Evolutionary conservation across 2,797 vertebrate genomes (phyloP).

Genomic region (Heteromormyrus szaboi): DNA sequence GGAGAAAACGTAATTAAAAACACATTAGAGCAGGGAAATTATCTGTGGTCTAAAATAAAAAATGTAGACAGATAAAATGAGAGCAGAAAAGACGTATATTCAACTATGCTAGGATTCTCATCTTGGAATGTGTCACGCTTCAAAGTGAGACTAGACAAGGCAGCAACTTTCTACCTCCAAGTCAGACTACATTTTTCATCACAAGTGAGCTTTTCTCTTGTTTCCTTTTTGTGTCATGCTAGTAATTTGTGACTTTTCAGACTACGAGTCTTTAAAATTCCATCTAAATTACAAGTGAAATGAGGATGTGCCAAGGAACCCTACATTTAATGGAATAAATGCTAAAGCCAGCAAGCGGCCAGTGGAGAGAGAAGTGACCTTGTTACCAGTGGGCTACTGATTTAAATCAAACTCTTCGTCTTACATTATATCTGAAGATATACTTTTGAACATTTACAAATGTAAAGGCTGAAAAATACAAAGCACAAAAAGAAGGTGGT

Average conservation of each 20-base stretch:
- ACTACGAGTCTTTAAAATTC: not conserved
- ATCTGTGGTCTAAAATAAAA: not conserved
- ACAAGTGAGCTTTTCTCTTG: not conserved
- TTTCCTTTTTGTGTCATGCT: not conserved
- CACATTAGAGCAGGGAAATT: not conserved
- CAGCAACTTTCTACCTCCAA: not conserved
- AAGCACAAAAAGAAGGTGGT: not conserved
- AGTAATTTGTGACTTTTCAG: slow-evolving; percentile 1
- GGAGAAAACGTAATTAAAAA: slow-evolving; percentile 4
- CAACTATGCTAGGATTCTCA: not conserved
- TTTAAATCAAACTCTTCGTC: not conserved
- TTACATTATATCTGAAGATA: not conserved
- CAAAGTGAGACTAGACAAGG: slow-evolving; percentile 12
- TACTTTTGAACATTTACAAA: not conserved
- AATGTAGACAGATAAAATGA: slow-evolving; percentile 18
- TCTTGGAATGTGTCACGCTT: slow-evolving; percentile 12
- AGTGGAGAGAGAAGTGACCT: not conserved
- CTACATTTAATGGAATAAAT: not conserved
- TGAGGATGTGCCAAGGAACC: not conserved
- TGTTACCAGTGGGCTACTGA: not conserved
- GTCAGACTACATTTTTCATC: slow-evolving; percentile 18
- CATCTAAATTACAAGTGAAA: slow-evolving; percentile 19
- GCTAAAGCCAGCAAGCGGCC: not conserved
- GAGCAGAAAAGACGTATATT: not conserved
- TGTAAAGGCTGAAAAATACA: not conserved